Base-by-base conservation (phyloP, 1,140 invertebrate genomes). In the Cydia amplana region DNA sequence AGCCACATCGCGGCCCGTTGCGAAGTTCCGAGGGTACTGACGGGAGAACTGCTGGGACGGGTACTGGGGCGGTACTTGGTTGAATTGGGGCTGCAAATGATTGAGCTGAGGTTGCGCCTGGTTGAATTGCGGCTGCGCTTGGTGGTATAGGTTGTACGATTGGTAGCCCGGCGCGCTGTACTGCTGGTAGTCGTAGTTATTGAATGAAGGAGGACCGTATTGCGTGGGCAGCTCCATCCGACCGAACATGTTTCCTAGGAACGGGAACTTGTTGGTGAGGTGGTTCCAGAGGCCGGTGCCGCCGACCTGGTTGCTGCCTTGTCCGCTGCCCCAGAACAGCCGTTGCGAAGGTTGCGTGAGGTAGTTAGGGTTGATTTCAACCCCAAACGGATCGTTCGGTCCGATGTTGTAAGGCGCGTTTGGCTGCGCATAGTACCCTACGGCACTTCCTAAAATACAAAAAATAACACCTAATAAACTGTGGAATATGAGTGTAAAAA, bases 221-320 rank as follows among this genome's bases (percentile, higher is more conserved):
- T 87, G 80, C 6, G 84, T 43, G 2, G 87, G 82, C 20, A 91
- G 32, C 75, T 90, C 84, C 84, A 93, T 87, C 28, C 86, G 83
- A 2, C 91, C 90, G 65, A 93, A 93, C 86, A 91, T 91, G 67
- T 82, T 87, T 18, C 80, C 79, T 28, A 93, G 80, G 67, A 91
- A 87, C 0, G 91, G 91, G 72, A 91, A 93, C 77, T 93, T 93
- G 73, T 91, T 91, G 1, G 90, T 93, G 55, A 93, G 73, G 12
- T 81, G 85, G 0, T 86, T 82, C 91, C 91, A 93, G 72, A 83
- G 78, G 20, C 88, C 88, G 14, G 86, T 87, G 32, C 91, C 91
- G 6, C 91, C 91, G 7, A 93, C 91, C 85, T 91, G 90, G 74
- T 91, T 91, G 72, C 82, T 87, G 25, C 91, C 91, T 65, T 83